Evolutionary conservation across 2,797 vertebrate genomes (phyloP).

Genomic region (Steatocranus sp.): DNA sequence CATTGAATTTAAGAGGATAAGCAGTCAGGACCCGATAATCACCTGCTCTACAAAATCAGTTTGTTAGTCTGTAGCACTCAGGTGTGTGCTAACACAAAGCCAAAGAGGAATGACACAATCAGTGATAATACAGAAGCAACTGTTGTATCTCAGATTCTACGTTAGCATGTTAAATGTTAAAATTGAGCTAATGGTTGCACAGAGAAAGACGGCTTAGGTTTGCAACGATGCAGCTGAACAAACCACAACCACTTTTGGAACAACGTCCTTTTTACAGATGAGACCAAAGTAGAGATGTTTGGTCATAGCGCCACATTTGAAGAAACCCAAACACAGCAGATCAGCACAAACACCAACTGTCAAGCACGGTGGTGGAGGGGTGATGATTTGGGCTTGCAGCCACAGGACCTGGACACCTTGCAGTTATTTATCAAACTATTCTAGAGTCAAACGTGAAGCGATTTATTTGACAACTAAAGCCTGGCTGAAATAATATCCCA

Average conservation of each 20-base stretch:
- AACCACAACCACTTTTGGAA: not conserved
- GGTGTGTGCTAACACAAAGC: not conserved
- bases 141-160: not conserved
- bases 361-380: not conserved
- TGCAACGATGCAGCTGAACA: not conserved
- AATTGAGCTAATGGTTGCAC: not conserved
- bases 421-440: not conserved
- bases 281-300: not conserved
- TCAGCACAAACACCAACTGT: not conserved
- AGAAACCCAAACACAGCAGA: not conserved
- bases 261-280: not conserved
- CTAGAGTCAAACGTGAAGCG: not conserved
- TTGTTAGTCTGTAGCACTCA: not conserved
- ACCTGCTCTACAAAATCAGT: not conserved
- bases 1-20: not conserved
- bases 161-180: not conserved
- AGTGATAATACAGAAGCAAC: not conserved
- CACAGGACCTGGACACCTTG: not conserved
- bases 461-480: not conserved
- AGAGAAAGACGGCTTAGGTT: not conserved
- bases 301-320: not conserved
- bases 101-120: not conserved
- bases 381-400: not conserved
- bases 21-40: not conserved
- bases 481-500: not conserved